Evolutionary conservation across 2,888 invertebrate genomes (phyloP), one percentile per base, ranked within the genome.

Genomic region (Drosophila meridiana): DNA sequence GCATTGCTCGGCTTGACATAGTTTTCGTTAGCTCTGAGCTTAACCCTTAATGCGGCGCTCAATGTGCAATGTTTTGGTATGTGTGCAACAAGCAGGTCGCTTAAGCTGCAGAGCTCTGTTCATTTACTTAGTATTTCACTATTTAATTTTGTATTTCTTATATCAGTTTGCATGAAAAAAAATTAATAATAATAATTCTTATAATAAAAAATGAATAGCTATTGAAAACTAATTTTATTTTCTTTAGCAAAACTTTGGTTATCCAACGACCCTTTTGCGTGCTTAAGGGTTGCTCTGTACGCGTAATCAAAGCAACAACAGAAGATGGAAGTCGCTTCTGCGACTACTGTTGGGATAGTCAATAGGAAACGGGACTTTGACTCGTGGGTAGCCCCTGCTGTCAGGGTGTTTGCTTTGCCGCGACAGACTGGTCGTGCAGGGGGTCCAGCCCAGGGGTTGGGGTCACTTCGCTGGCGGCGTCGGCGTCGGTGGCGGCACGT

Each of bases 381-480:
- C 76, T 58, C 62, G 67, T 76, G 76, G 65, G 67, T 67, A 40
- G 56, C 42, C 48, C 64, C 73, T 56, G 66, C 52, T 71, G 67
- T 63, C 48, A 14, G 42, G 13, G 47, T 62, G 42, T 34, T 52
- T 32, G n/a, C 45, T 32, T 32, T 7, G 58, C 28, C 55, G 38
- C 28, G 48, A 40, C 11, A 47, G 20, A 38, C 13, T 45, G 40
- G n/a, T 11, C 8, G 5, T 32, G 13, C 42, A 20, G 56, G 56
- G 56, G n/a, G 56, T 13, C 42, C 30, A n/a, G 30, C 56, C 6
- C 30, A 32, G 52, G n/a, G 3, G n/a, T n/a, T 36, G 32, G 52
- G 52, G 52, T 52, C 52, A 36, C 52, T 36, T 52, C 52, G 40
- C 4, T 47, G 66, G 36, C 47, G 56, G 62, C 38, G 36, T 3